These are phyloP conservation scores for Apotomis betuletana DNA, from an alignment of 2,888 invertebrate species.

Conservation along the genomic window DNA sequence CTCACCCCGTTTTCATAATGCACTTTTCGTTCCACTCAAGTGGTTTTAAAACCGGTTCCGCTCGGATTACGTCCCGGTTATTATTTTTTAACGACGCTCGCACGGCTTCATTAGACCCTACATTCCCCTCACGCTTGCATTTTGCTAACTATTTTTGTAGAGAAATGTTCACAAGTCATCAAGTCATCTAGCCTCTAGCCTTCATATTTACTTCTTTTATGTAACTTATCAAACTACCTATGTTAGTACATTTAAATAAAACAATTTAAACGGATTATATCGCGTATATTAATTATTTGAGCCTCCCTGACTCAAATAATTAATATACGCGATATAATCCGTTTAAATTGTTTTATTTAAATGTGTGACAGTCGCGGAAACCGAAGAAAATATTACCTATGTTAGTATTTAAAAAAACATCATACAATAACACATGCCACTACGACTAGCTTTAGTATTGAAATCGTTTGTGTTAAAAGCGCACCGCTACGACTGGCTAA, in stretches of 20 bases:
- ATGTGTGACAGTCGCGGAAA: too few relatives aligned
- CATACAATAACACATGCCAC: too few relatives aligned
- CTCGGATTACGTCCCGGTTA: conserved; percentile 48
- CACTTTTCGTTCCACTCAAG: conserved; percentile 11
- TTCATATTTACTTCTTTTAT: conserved; percentile 49
- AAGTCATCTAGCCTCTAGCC: conserved; percentile 11
- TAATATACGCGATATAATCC: too few relatives aligned
- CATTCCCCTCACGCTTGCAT: conserved; percentile 64
- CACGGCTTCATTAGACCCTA: conserved; percentile 64
- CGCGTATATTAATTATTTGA: too few relatives aligned
- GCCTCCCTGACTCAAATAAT: conserved; percentile 25
- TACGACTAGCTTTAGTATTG: too few relatives aligned
- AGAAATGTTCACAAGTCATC: conserved; percentile 59
- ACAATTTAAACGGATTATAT: too few relatives aligned
- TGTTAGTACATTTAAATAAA: conserved; percentile 41
- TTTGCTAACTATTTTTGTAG: conserved; percentile 75
- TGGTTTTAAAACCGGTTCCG: conserved; percentile 37
- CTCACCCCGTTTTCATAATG: not conserved
- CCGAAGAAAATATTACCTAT: too few relatives aligned
- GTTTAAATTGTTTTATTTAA: too few relatives aligned
- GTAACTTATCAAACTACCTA: conserved; percentile 56
- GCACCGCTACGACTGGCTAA: too few relatives aligned
- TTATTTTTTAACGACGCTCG: conserved; percentile 49
- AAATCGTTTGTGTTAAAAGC: too few relatives aligned
- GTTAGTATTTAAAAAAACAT: too few relatives aligned